Evolutionary conservation across 2,797 vertebrate species (phyloP), one percentile per base, ranked within the genome.

Genomic region (Alcedo quadribrachys): DNA sequence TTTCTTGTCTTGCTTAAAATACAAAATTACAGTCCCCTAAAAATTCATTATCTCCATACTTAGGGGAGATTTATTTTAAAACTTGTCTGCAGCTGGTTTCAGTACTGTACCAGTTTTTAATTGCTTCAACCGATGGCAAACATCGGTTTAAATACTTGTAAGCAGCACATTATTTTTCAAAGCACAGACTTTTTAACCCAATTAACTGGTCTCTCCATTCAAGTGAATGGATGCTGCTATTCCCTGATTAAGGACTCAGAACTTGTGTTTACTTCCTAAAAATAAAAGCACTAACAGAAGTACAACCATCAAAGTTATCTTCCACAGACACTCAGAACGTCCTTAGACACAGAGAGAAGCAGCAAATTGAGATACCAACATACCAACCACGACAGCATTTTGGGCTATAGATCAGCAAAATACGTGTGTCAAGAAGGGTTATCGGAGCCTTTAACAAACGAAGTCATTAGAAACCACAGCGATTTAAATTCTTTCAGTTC

Each of bases 251-350:
- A 85, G 37, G 28, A 65, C 61, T 61, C 63, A 6, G 50, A 88
- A 93, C 57, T 90, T 76, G 4, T 33, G 46, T 85, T 92, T 69
- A 53, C 78, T 69, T 82, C 57, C 65, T 74, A 89, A 80, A 90
- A 85, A 80, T 81, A 85, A 74, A 90, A 9, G 21, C 58, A 51
- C 53, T 7, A 87, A 32, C 58, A 91, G 60, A 80, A 89, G 24
- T 46, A 51, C 9, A 32, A 16, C 7, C 48, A 60, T 11, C 40
- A 8, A 48, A 85, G 45, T 50, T 81, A 19, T 25, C 66, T 65
- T 8, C 30, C 48, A 27, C 2, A 53, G 58, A n/a, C 28, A n/a
- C 24, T 27, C 68, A 35, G 4, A 14, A 30, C 17, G 0, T 45
- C 63, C 69, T 63, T 2, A 66, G 55, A 53, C 57, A 74, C 22